phyloP scores from a whole-genome alignment of 1,140 invertebrate species.

The Lasioglossum baleicum region DNA sequence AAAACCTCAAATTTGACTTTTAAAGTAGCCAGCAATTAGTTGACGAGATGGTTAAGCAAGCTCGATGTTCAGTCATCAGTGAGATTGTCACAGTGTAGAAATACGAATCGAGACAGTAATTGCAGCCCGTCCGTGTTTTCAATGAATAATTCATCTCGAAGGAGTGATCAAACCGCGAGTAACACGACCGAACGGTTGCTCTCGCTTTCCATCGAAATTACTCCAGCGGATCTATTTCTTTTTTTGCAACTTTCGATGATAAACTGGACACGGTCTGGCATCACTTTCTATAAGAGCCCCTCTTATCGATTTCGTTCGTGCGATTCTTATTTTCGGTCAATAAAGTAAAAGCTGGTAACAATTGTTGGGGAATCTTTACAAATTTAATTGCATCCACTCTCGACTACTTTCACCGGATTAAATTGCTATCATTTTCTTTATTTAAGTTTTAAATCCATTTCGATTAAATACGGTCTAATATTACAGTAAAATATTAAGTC shows the following conservation, averaged over 20 bases:
- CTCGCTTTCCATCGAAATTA: slow-evolving; percentile 29
- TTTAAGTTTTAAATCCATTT: too few relatives aligned
- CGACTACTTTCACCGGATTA: background rate
- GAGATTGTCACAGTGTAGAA: background rate
- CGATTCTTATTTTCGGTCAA: background rate
- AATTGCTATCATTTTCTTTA: background rate
- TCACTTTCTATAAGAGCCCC: slow-evolving; percentile 16
- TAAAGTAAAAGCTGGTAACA: background rate
- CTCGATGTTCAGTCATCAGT: background rate
- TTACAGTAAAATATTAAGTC: too few relatives aligned
- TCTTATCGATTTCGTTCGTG: background rate
- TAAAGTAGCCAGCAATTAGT: background rate
- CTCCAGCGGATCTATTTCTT: background rate
- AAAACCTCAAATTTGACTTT: background rate
- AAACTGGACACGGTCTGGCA: slow-evolving; percentile 3
- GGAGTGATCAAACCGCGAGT: background rate
- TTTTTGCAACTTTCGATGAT: slow-evolving; percentile 28
- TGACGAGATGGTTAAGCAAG: background rate
- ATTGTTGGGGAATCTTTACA: too few relatives aligned
- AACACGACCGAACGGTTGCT: background rate
- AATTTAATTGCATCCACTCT: background rate
- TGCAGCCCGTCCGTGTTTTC: background rate
- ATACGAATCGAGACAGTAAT: background rate
- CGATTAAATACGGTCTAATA: too few relatives aligned
- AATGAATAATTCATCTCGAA: slow-evolving; percentile 16